Conservation (phyloP, 2,888 invertebrate genomes). For the Caenorhabditis sp. region DNA sequence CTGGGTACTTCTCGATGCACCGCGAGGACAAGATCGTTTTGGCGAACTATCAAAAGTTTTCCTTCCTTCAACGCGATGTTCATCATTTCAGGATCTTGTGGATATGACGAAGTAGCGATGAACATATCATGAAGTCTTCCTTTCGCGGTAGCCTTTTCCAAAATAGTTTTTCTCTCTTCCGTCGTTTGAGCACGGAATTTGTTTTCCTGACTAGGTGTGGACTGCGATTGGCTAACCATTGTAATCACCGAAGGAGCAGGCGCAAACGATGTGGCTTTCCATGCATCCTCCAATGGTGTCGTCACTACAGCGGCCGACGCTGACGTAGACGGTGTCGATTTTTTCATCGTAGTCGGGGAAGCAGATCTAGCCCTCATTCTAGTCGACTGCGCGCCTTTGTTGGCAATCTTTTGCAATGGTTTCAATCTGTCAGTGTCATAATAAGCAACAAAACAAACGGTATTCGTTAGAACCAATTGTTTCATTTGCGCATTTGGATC, state of each 20-base stretch:
- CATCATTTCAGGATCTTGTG: constrained; percentile 30
- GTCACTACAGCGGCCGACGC: neutral
- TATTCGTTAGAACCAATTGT: constrained; percentile 8
- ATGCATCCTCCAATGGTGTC: neutral
- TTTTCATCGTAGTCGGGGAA: constrained; percentile 14
- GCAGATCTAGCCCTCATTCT: constrained; percentile 32
- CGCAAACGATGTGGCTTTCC: neutral
- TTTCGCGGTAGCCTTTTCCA: constrained; percentile 49
- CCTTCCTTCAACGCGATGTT: constrained; percentile 29
- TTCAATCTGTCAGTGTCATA: constrained; percentile 47
- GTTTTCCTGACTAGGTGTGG: neutral
- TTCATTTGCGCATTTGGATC: constrained; percentile 15
- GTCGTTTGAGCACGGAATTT: constrained; percentile 45
- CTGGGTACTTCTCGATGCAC: constrained; percentile 42
- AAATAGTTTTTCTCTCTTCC: constrained; percentile 39
- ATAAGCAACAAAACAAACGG: constrained; percentile 38
- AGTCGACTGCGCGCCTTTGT: constrained; percentile 29
- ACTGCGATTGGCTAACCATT: no score
- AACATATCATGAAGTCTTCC: constrained; percentile 41
- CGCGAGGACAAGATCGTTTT: constrained; percentile 44
- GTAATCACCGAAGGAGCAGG: neutral
- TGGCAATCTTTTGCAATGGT: constrained; percentile 42
- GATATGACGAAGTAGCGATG: constrained; percentile 25
- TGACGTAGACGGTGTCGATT: neutral
- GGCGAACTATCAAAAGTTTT: constrained; percentile 40